A percentile compares a stretch with the other conserved stretches of the same genome.
Evolutionary conservation across 2,113 vertebrate genomes (phyloP).

Genomic region (Bubo scandiacus): DNA sequence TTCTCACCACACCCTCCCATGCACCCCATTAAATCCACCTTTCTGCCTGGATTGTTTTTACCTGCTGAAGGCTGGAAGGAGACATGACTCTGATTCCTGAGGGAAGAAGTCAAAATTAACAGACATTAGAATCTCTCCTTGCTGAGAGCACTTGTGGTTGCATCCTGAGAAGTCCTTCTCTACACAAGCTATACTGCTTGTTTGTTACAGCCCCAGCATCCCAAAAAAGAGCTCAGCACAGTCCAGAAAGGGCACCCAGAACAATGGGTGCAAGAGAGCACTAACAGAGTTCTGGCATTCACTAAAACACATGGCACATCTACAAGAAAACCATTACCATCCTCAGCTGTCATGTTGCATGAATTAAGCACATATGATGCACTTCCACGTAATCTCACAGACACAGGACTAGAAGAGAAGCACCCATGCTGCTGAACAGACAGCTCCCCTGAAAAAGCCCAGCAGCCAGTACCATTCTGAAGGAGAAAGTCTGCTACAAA

Average conservation of each 20-base stretch:
- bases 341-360: fast-evolving
- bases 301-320: background rate
- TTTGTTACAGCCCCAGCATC: background rate
- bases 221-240: background rate
- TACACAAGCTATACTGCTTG: background rate
- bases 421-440: background rate
- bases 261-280: background rate
- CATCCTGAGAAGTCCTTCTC: background rate
- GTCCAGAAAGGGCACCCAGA: background rate
- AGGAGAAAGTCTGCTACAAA: fast-evolving
- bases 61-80: background rate
- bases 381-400: background rate
- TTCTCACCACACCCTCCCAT: background rate
- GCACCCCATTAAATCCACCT: background rate
- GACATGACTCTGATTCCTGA: background rate
- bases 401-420: background rate
- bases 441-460: background rate
- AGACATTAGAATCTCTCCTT: background rate
- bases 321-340: background rate
- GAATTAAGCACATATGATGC: background rate
- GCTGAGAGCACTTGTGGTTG: background rate
- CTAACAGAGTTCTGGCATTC: background rate
- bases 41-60: background rate
- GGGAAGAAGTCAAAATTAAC: background rate
- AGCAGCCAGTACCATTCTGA: fast-evolving